phyloP scores from a whole-genome alignment of 2,797 vertebrate genomes.

The Thaleichthys pacificus region DNA sequence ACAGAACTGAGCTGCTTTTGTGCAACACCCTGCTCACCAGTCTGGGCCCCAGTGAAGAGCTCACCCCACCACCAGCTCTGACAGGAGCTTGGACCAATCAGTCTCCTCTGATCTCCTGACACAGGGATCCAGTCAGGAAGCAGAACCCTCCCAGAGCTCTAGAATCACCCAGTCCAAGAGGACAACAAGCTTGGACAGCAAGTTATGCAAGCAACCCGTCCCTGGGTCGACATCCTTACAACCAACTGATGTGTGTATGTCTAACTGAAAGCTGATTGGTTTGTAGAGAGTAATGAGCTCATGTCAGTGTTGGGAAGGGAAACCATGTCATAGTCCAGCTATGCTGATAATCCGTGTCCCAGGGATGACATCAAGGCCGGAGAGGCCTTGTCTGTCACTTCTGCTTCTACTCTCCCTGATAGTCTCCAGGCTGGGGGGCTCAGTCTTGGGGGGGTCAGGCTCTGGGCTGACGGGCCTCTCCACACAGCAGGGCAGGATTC shows the following conservation, averaged over 20 bases:
- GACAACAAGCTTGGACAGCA: constrained; percentile 11
- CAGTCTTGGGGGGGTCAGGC: not conserved
- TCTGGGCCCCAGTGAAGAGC: not conserved
- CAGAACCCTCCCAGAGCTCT: not conserved
- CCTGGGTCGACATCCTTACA: constrained; percentile 7
- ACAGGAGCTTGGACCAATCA: too few species aligned
- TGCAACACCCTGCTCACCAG: constrained; percentile 27
- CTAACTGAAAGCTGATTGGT: constrained; percentile 47
- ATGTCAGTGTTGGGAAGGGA: constrained; percentile 28
- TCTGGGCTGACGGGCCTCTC: not conserved
- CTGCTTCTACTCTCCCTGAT: constrained; percentile 40
- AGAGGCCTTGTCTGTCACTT: constrained; percentile 44
- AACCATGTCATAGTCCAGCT: constrained; percentile 49
- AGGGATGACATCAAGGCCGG: constrained; percentile 44
- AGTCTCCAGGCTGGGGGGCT: constrained; percentile 33
- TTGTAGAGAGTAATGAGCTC: constrained; percentile 24
- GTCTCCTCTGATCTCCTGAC: not conserved
- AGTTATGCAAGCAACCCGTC: not conserved
- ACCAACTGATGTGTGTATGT: constrained; percentile 18
- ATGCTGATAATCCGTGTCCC: constrained; percentile 47
- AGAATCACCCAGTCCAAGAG: constrained; percentile 10
- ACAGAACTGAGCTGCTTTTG: constrained; percentile 48
- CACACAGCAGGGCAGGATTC: too few species aligned
- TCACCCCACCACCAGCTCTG: not conserved
- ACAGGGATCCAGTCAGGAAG: too few species aligned